phyloP scores from a whole-genome alignment of 2,888 invertebrate genomes.

The Sesamia inferens region DNA sequence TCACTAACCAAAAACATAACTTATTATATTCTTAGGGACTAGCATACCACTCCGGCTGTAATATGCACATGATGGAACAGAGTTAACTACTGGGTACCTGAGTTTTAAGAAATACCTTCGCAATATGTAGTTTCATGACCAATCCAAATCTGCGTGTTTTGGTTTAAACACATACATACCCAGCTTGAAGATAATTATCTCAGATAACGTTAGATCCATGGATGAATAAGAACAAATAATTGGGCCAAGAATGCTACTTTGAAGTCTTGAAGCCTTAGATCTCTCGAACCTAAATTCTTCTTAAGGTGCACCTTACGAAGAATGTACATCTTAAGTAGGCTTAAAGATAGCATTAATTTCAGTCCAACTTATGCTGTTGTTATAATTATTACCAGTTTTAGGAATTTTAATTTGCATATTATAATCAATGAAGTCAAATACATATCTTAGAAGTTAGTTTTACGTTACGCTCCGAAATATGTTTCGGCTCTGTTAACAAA shows the following conservation, averaged over 20 bases:
- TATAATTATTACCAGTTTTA: not conserved
- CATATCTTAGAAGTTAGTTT: not conserved
- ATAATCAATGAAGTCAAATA: conserved; percentile 1
- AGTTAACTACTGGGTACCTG: too few species aligned
- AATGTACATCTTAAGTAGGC: too few species aligned
- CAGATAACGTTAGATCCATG: not conserved
- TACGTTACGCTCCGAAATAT: not conserved
- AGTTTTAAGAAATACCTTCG: too few species aligned
- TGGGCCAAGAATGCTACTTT: not conserved
- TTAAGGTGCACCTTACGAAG: not conserved
- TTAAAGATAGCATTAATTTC: not conserved
- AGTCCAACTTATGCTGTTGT: too few species aligned
- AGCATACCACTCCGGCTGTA: too few species aligned
- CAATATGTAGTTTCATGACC: not conserved
- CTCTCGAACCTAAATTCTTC: not conserved
- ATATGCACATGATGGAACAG: too few species aligned
- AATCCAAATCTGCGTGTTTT: not conserved
- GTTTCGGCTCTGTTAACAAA: not conserved
- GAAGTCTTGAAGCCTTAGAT: not conserved
- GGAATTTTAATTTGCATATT: not conserved
- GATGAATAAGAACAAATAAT: not conserved
- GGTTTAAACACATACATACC: not conserved
- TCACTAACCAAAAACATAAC: too few species aligned
- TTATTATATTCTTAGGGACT: too few species aligned
- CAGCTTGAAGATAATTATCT: not conserved